A percentile compares a stretch with the other conserved stretches of the same genome.
These are phyloP conservation scores for Mallateleia sp. DNA, from an alignment of 2,888 invertebrate genomes.

Conservation along the genomic window DNA sequence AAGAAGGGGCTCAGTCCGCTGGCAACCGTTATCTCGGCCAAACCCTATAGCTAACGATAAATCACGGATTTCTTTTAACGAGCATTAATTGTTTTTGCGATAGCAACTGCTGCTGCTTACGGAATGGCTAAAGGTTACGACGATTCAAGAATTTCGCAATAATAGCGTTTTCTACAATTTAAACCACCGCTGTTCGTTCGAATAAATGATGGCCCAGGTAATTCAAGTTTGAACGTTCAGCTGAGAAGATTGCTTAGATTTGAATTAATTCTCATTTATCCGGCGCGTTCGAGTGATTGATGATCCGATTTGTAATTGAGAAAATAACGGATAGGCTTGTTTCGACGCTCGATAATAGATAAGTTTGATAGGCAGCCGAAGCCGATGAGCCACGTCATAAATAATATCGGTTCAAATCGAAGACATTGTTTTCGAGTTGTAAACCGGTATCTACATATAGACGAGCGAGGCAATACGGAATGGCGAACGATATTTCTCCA, in stretches of 20 bases:
- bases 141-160: constrained; percentile 78
- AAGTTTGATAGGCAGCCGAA: neutral
- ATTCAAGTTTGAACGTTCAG: constrained; percentile 75
- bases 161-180: constrained; percentile 74
- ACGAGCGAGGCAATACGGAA: constrained; percentile 78
- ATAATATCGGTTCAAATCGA: constrained; percentile 10
- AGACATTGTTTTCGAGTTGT: constrained; percentile 41
- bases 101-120: constrained; percentile 82
- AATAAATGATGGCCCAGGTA: constrained; percentile 71
- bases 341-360: constrained; percentile 3
- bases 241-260: constrained; percentile 74
- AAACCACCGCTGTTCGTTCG: constrained; percentile 66
- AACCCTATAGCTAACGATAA: constrained; percentile 86
- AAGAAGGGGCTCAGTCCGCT: constrained; percentile 84
- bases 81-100: constrained; percentile 90
- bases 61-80: constrained; percentile 90
- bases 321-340: constrained; percentile 44
- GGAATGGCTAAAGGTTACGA: constrained; percentile 73
- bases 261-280: constrained; percentile 73
- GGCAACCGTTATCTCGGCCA: constrained; percentile 86
- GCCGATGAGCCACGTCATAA: neutral
- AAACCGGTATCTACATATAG: constrained; percentile 32
- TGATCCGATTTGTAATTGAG: constrained; percentile 64
- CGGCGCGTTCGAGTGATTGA: constrained; percentile 64
- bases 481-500: constrained; percentile 78